phyloP scores from a whole-genome alignment of 2,797 vertebrate species.

The Phalloptychus januarius region DNA sequence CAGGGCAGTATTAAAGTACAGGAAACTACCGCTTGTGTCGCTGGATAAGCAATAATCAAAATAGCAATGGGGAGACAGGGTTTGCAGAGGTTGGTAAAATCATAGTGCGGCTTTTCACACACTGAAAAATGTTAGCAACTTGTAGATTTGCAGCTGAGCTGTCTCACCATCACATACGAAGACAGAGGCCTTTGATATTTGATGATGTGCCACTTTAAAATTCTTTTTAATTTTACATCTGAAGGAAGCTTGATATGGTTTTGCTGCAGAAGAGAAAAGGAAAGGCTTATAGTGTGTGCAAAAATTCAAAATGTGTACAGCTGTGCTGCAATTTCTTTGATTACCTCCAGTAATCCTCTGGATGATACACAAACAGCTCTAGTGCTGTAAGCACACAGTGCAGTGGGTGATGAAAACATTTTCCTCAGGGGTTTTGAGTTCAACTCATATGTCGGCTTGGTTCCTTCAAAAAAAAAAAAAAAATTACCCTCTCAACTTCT shows the following conservation, averaged over 20 bases:
- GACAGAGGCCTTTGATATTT: constrained; percentile 5
- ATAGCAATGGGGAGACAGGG: constrained; percentile 21
- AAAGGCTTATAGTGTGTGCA: constrained; percentile 10
- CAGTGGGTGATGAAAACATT: constrained; percentile 2
- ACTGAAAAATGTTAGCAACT: constrained; percentile 11
- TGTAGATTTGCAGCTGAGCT: constrained; percentile 13
- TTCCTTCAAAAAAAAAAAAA: not conserved
- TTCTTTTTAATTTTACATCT: not conserved
- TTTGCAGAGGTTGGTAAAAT: constrained; percentile 36
- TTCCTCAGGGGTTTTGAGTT: not conserved
- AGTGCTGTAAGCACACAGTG: constrained; percentile 16
- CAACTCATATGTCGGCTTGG: not conserved
- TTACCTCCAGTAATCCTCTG: constrained; percentile 34
- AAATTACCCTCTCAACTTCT: not conserved
- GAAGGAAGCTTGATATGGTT: constrained; percentile 11
- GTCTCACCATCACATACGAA: constrained; percentile 7
- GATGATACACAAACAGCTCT: constrained; percentile 25
- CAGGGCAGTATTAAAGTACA: constrained; percentile 63
- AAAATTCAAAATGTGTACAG: constrained; percentile 37
- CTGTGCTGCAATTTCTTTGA: constrained; percentile 35
- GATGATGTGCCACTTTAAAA: constrained; percentile 8
- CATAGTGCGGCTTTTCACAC: not conserved
- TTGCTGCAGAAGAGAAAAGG: not conserved
- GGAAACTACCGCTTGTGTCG: constrained; percentile 36
- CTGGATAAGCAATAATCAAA: constrained; percentile 36